Conservation (phyloP, 2,113 vertebrate species). For the Sterrhoptilus dennistouni region DNA sequence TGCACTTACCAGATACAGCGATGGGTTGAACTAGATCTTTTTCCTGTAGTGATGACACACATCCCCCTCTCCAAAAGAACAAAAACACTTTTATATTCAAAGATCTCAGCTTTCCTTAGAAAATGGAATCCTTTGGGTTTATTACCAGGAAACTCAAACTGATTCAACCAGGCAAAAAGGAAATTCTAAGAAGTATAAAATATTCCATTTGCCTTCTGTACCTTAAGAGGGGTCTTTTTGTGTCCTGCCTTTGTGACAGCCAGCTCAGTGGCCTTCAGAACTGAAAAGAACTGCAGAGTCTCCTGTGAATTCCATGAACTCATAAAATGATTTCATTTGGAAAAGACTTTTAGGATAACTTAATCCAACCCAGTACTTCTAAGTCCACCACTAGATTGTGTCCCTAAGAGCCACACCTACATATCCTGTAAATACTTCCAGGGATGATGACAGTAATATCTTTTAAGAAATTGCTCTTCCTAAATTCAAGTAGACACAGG, state of each 20-base stretch:
- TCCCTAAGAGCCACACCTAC: neutral
- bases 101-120: neutral
- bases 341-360: neutral
- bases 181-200: neutral
- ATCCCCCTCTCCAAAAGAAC: rapidly evolving
- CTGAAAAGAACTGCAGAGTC: neutral
- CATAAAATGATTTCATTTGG: neutral
- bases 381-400: neutral
- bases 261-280: neutral
- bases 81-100: neutral
- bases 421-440: neutral
- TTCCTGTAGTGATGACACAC: neutral
- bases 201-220: neutral
- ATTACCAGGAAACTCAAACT: neutral
- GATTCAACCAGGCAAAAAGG: neutral
- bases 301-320: neutral
- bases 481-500: neutral
- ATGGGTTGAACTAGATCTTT: neutral
- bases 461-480: neutral
- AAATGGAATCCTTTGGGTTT: neutral
- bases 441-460: neutral
- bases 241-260: neutral
- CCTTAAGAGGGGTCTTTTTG: neutral
- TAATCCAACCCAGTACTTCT: neutral
- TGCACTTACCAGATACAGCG: neutral